A percentile compares a stretch with the other conserved stretches of the same genome.
phyloP scores from a whole-genome alignment of 2,888 invertebrate genomes.

The Monochamus alternatus region DNA sequence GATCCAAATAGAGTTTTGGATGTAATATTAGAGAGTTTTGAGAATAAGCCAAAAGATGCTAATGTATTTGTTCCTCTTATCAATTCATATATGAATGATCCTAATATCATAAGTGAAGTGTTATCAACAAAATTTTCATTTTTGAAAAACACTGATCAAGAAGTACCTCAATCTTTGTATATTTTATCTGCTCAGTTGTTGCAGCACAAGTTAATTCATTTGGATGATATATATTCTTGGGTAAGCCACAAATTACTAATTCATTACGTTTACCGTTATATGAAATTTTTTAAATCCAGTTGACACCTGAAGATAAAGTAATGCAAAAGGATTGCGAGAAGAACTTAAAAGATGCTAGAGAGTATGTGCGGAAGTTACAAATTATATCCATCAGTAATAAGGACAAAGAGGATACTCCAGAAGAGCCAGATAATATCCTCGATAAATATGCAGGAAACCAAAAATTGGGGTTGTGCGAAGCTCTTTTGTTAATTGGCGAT shows the following conservation, averaged over 20 bases:
- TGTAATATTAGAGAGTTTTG: conserved; percentile 96
- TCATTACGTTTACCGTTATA: background rate
- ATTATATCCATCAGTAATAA: conserved; percentile 87
- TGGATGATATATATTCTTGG: conserved; percentile 94
- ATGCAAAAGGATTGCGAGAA: conserved; percentile 88
- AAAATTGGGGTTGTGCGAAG: conserved; percentile 91
- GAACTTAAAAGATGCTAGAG: conserved; percentile 86
- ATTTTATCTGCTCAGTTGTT: conserved; percentile 91
- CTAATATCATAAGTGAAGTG: conserved; percentile 92
- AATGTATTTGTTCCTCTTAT: conserved; percentile 90
- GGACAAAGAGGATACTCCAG: conserved; percentile 80
- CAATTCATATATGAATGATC: conserved; percentile 90
- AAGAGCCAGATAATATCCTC: conserved; percentile 78
- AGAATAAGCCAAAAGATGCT: conserved; percentile 85
- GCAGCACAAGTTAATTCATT: conserved; percentile 87
- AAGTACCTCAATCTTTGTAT: conserved; percentile 89
- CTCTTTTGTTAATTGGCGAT: conserved; percentile 89
- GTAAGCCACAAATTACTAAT: conserved; percentile 72
- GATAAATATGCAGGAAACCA: conserved; percentile 83
- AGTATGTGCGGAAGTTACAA: conserved; percentile 90
- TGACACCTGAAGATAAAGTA: conserved; percentile 88
- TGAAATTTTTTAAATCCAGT: conserved; percentile 69
- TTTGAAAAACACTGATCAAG: conserved; percentile 78
- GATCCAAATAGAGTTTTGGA: conserved; percentile 98
- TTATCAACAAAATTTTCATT: conserved; percentile 92